A percentile compares a stretch with the other conserved stretches of the same genome.
phyloP scores from a whole-genome alignment of 2,797 vertebrate genomes.

The Columba guinea region DNA sequence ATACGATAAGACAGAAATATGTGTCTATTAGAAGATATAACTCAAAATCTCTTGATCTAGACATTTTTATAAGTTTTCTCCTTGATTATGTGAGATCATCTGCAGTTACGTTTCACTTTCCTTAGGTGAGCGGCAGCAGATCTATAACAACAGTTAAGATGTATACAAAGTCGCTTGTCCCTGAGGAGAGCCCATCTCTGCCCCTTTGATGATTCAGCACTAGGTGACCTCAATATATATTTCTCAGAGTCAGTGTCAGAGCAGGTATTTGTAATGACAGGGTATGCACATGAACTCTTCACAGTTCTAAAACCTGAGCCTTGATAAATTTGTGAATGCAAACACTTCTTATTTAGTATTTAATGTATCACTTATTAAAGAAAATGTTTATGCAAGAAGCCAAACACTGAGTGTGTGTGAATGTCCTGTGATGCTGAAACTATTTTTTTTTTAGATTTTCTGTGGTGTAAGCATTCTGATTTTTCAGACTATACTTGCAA shows the following conservation, averaged over 20 bases:
- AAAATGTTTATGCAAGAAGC: too few species aligned
- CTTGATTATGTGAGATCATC: neutral
- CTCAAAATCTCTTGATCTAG: neutral
- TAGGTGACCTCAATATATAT: neutral
- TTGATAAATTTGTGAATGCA: neutral
- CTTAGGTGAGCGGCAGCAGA: neutral
- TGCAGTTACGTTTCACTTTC: neutral
- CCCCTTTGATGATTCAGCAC: neutral
- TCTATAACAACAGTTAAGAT: neutral
- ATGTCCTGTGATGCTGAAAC: too few species aligned
- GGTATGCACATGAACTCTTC: neutral
- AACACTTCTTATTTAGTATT: too few species aligned
- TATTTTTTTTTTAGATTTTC: too few species aligned
- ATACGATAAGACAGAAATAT: neutral
- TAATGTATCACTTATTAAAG: too few species aligned
- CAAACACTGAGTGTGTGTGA: too few species aligned
- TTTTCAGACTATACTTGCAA: neutral
- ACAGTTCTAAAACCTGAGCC: neutral
- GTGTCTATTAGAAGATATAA: neutral
- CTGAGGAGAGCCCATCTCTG: neutral
- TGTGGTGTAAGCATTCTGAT: neutral
- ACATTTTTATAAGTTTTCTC: neutral
- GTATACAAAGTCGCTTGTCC: neutral
- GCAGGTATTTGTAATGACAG: neutral
- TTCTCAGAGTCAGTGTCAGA: neutral